Evolutionary conservation across 2,113 vertebrate species (phyloP).

Genomic region (Porphyrio hochstetteri): DNA sequence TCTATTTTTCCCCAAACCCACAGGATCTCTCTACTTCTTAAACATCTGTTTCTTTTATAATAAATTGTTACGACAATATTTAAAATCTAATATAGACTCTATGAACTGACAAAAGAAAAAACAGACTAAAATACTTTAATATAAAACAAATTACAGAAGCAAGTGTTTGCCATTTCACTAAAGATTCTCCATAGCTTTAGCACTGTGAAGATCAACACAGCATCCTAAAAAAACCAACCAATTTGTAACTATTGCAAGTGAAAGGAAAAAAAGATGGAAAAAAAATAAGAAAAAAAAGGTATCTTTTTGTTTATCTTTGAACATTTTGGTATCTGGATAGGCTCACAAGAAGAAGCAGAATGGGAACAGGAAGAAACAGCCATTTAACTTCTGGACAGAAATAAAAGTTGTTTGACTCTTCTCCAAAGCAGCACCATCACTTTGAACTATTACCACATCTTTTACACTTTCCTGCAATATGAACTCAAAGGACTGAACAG

Average conservation of each 20-base stretch:
- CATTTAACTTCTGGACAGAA: constrained; percentile 12
- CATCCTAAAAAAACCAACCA: background rate
- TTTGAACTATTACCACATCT: background rate
- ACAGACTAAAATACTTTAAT: background rate
- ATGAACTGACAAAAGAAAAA: constrained; percentile 5
- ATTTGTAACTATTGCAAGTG: background rate
- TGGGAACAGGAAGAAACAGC: background rate
- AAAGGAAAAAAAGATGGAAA: background rate
- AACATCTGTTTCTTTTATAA: constrained; percentile 14
- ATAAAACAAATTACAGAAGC: background rate
- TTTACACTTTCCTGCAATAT: background rate
- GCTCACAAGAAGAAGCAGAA: background rate
- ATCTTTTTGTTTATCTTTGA: background rate
- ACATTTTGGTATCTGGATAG: background rate
- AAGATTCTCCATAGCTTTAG: background rate
- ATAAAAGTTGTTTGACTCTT: background rate
- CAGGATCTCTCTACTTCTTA: background rate
- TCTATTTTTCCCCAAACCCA: background rate
- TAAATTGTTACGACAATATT: constrained; percentile 30
- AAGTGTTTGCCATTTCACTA: background rate
- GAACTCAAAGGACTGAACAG: background rate
- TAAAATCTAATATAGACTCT: constrained; percentile 8
- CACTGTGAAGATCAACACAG: background rate
- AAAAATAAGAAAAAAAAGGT: background rate
- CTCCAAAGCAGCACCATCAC: background rate